phyloP scores from a whole-genome alignment of 2,888 invertebrate species.

The Tanaodytes sp. region DNA sequence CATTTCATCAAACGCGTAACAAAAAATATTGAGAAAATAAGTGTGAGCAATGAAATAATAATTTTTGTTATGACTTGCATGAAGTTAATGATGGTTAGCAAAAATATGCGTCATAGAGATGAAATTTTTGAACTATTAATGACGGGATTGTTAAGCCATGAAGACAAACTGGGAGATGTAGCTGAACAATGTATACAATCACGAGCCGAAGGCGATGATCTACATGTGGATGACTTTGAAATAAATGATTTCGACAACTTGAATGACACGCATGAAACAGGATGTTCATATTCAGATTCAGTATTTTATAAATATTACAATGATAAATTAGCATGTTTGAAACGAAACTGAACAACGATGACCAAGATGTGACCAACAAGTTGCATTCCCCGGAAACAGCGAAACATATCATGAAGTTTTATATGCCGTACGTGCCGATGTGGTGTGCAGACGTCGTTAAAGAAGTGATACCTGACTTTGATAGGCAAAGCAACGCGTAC shows the following conservation, averaged over 20 bases:
- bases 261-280: too few species aligned
- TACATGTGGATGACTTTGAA: too few species aligned
- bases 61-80: not conserved
- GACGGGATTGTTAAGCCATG: not conserved
- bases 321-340: not conserved
- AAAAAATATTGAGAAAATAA: slow-evolving; percentile 1
- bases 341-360: not conserved
- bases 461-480: not conserved
- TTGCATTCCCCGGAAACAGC: not conserved
- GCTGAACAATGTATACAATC: too few species aligned
- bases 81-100: slow-evolving; percentile 9
- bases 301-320: not conserved
- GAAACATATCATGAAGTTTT: slow-evolving; percentile 4
- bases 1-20: slow-evolving; percentile 4
- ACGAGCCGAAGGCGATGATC: too few species aligned
- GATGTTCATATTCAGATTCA: not conserved
- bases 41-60: not conserved
- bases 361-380: not conserved
- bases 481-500: slow-evolving; percentile 13
- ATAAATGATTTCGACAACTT: too few species aligned
- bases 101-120: not conserved
- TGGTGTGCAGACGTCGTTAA: slow-evolving; percentile 1
- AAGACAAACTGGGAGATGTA: not conserved
- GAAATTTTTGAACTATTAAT: slow-evolving; percentile 5
- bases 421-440: slow-evolving; percentile 10